Base-by-base conservation (phyloP, 2,888 invertebrate species). In the Villa cingulata region DNA sequence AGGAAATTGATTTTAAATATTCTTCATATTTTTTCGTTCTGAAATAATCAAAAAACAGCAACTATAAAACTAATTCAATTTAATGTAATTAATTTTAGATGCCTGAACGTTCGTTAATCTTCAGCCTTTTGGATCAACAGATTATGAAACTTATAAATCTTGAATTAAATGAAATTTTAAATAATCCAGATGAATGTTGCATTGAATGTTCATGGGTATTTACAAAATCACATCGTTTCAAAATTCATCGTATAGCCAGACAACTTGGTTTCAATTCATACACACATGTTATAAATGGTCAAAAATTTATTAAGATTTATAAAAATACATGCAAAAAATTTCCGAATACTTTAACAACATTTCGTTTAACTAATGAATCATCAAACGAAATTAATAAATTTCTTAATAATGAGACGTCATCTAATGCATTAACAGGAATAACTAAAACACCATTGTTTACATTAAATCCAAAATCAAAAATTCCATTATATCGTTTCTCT, bases 401-500 rank as follows among this genome's bases (percentile, higher is more conserved):
- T 18, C 17, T 46, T 15, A 34, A 46, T 23, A 23, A 18, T n/a
- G n/a, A n/a, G n/a, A n/a, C 14, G 41, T 23, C 23, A 7, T 23
- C 23, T 6, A 6, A 6, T 23, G 4, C 23, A 23, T 18, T 18
- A n/a, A 15, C 9, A 18, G 14, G 12, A 32, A 9, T 9, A 32
- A 32, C 9, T 32, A 37, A 46, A 15, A 18, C 17, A 7, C n/a
- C n/a, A n/a, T n/a, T n/a, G n/a, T n/a, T n/a, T n/a, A 37, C 17
- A 16, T 15, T 20, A 16, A 20, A 9, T 2, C 15, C 6, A 14
- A 41, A 23, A 27, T 6, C 15, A n/a, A 37, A 46, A 41, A 19
- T 46, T 14, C 46, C 46, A n/a, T 29, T 37, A 14, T 42, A 41
- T 29, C 27, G 41, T 7, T 37, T 46, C 12, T 40, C 41, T 20